These are phyloP conservation scores for Gephyroberyx darwinii DNA, from an alignment of 2,797 vertebrate species.

Conservation along the genomic window DNA sequence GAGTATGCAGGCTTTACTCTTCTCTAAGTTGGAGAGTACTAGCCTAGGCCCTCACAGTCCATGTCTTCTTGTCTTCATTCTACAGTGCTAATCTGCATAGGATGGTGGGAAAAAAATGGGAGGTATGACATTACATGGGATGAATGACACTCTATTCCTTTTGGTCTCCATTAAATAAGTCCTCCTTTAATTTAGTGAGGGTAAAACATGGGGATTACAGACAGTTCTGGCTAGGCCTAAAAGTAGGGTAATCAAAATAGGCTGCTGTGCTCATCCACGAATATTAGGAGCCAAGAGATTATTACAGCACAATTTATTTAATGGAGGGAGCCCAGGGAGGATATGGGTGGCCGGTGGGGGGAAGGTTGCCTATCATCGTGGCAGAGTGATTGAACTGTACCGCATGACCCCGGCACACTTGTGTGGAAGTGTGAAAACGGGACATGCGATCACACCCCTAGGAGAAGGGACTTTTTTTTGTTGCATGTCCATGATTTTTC, in stretches of 20 bases:
- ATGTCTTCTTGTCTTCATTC: not conserved
- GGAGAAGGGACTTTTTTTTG: slow-evolving; percentile 35
- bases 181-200: slow-evolving; percentile 74
- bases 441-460: slow-evolving; percentile 49
- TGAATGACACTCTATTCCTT: slow-evolving; percentile 59
- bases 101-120: slow-evolving; percentile 19
- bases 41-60: too few relatives aligned
- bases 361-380: slow-evolving; percentile 68
- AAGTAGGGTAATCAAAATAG: slow-evolving; percentile 85
- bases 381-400: slow-evolving; percentile 75
- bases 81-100: slow-evolving; percentile 38
- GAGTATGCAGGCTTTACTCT: not conserved
- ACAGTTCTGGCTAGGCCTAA: slow-evolving; percentile 73
- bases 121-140: slow-evolving; percentile 44
- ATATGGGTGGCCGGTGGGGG: slow-evolving; percentile 63
- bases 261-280: slow-evolving; percentile 77
- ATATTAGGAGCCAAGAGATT: slow-evolving; percentile 84
- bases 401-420: slow-evolving; percentile 69
- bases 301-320: slow-evolving; percentile 87
- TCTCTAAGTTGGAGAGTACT: too few relatives aligned
- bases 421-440: slow-evolving; percentile 65
- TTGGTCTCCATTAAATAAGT: slow-evolving; percentile 71
- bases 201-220: slow-evolving; percentile 81
- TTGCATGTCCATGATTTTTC: slow-evolving; percentile 10
- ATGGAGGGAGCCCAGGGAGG: slow-evolving; percentile 80